phyloP scores from a whole-genome alignment of 2,113 vertebrate species.

The Poecile atricapillus region DNA sequence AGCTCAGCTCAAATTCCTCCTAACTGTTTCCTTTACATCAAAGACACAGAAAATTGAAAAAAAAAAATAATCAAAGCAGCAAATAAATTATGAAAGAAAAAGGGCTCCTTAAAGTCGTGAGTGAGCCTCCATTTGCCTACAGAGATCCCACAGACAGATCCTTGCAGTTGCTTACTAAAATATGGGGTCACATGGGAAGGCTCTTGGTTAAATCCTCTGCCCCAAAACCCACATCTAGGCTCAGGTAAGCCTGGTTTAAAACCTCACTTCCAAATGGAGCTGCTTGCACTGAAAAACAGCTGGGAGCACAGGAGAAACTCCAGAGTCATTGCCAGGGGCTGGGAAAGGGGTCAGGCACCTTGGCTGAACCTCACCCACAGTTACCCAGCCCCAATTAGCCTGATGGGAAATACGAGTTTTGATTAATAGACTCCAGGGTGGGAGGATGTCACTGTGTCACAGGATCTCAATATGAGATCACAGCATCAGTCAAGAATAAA shows the following conservation, averaged over 20 bases:
- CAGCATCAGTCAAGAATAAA: background rate
- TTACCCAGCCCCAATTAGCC: background rate
- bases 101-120: background rate
- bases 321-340: background rate
- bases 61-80: constrained; percentile 21
- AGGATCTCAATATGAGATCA: fast-evolving
- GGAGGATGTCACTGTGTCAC: background rate
- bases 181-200: background rate
- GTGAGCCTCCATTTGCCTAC: background rate
- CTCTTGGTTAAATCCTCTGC: background rate
- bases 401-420: background rate
- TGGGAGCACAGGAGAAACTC: background rate
- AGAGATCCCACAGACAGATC: background rate
- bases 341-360: background rate
- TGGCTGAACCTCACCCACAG: background rate
- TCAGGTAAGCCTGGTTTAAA: background rate
- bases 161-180: background rate
- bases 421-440: background rate
- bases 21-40: constrained; percentile 44
- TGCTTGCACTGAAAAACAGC: background rate
- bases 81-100: constrained; percentile 39
- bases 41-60: background rate
- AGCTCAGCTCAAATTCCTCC: background rate
- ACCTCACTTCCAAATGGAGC: fast-evolving
- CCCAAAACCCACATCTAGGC: background rate